Conservation (phyloP, 2,113 vertebrate genomes). For the Megaceryle torquata region DNA sequence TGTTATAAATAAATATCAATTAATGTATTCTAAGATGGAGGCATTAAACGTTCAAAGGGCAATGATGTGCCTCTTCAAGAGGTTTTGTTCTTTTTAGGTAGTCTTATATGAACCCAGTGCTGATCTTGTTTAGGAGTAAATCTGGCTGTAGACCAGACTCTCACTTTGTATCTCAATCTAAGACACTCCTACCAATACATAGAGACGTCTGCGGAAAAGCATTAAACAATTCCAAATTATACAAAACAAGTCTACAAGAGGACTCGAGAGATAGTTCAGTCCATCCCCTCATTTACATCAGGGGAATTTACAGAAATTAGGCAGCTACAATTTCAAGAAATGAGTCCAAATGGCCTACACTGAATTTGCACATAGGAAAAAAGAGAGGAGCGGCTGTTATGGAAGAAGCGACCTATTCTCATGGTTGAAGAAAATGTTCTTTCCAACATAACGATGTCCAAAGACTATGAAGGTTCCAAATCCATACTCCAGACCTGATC, state of each 20-base stretch:
- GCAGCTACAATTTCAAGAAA: not conserved
- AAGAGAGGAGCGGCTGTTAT: not conserved
- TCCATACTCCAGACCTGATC: not conserved
- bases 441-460: not conserved
- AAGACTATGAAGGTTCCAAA: not conserved
- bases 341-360: not conserved
- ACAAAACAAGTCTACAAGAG: not conserved
- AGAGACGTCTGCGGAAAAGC: not conserved
- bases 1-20: not conserved
- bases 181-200: not conserved
- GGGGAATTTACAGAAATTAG: not conserved
- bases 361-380: not conserved
- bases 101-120: not conserved
- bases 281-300: not conserved
- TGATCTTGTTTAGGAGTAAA: not conserved
- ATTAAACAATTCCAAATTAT: not conserved
- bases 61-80: not conserved
- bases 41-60: not conserved
- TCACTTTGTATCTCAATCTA: rapidly evolving
- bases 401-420: not conserved
- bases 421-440: not conserved
- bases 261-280: not conserved
- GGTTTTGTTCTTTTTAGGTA: not conserved
- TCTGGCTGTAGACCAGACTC: not conserved
- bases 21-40: not conserved